These are phyloP conservation scores for Odobenus rosmarus DNA, from an alignment of 2,113 vertebrate genomes.

Conservation along the genomic window DNA sequence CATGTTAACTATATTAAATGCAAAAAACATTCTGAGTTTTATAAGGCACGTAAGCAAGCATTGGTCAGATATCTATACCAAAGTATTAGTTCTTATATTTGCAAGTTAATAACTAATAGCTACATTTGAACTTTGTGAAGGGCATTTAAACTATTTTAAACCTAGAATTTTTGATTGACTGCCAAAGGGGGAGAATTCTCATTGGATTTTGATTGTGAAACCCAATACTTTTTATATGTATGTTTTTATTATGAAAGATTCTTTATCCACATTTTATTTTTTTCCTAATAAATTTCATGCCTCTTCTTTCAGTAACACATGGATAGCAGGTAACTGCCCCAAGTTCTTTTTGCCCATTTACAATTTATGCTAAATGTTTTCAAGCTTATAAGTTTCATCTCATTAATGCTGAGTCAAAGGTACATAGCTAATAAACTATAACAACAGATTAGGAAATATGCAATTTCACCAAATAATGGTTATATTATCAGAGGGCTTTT, in stretches of 20 bases:
- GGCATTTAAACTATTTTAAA: conserved; percentile 71
- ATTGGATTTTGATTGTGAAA: conserved; percentile 67
- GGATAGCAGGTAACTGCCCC: neutral
- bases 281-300: conserved; percentile 10
- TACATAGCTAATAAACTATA: neutral
- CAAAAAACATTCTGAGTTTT: neutral
- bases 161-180: conserved; percentile 67
- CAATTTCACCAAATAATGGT: neutral
- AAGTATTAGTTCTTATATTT: conserved; percentile 45
- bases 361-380: neutral
- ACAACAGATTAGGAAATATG: neutral
- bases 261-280: conserved; percentile 51
- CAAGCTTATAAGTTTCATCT: neutral
- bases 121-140: conserved; percentile 43
- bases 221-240: conserved; percentile 31
- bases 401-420: neutral
- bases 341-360: neutral
- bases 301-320: conserved; percentile 9
- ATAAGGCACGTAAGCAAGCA: neutral
- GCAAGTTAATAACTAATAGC: conserved; percentile 31
- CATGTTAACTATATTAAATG: conserved; percentile 25
- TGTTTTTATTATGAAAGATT: conserved; percentile 44
- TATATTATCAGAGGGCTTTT: neutral
- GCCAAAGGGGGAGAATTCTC: conserved; percentile 56
- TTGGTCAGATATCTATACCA: neutral